phyloP scores from a whole-genome alignment of 2,888 invertebrate genomes.

The Trichogramma dendrolimi region DNA sequence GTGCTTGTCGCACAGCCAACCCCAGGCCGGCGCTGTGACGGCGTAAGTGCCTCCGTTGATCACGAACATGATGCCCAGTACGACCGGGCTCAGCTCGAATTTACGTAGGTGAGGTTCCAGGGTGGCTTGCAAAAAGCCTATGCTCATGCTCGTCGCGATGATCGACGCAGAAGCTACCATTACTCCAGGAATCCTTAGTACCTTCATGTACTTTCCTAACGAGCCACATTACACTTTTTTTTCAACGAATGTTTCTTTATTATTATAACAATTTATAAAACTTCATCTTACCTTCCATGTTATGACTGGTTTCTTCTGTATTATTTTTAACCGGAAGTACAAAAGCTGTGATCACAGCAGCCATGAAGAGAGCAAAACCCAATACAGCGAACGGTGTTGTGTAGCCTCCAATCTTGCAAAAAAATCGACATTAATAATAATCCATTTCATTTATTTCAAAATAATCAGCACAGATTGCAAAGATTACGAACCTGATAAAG shows the following conservation, averaged over 20 bases:
- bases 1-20: conserved; percentile 73
- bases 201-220: conserved; percentile 51
- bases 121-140: conserved; percentile 84
- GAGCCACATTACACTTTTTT: not conserved
- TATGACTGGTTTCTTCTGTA: conserved; percentile 51
- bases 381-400: conserved; percentile 76
- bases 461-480: not conserved
- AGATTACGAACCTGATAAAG: conserved; percentile 60
- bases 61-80: conserved; percentile 76
- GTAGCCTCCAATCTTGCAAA: conserved; percentile 65
- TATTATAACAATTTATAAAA: too few species aligned
- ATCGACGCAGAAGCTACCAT: conserved; percentile 68
- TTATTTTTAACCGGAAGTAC: conserved; percentile 66
- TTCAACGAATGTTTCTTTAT: not conserved
- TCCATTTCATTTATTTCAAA: not conserved
- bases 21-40: conserved; percentile 73
- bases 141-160: conserved; percentile 74
- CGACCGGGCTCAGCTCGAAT: conserved; percentile 66
- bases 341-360: conserved; percentile 70
- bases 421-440: not conserved
- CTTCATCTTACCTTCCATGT: conserved; percentile 54
- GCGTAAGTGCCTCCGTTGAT: conserved; percentile 81
- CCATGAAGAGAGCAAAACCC: conserved; percentile 70
- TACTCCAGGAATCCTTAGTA: conserved; percentile 72
- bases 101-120: conserved; percentile 80